Conservation (phyloP, 2,888 invertebrate genomes). For the Thecocarcelia acutangulata region DNA sequence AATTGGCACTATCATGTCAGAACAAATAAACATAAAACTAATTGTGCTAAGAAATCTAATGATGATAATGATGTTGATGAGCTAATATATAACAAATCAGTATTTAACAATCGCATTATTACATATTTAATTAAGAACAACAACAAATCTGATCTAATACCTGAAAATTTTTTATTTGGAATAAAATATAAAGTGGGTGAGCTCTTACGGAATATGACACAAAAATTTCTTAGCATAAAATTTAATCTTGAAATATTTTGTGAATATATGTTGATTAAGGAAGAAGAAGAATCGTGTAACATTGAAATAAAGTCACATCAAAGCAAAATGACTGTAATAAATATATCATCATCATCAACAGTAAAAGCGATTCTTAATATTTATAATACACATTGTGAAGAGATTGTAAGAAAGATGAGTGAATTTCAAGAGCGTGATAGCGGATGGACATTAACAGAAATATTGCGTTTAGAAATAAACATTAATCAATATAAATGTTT, state of each 20-base stretch:
- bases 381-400: constrained; percentile 1
- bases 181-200: background rate
- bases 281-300: constrained; percentile 4
- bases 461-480: constrained; percentile 61
- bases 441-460: constrained; percentile 1
- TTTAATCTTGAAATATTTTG: background rate
- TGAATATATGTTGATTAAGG: constrained; percentile 4
- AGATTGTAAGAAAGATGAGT: no score
- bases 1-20: constrained; percentile 1
- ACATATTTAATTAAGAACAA: no score
- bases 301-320: background rate
- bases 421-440: constrained; percentile 6
- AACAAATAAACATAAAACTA: constrained; percentile 13
- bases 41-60: background rate
- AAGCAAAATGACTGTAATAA: background rate
- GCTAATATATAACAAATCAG: background rate
- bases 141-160: background rate
- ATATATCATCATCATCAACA: background rate
- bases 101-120: constrained; percentile 2
- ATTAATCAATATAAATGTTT: constrained; percentile 67
- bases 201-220: background rate
- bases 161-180: background rate
- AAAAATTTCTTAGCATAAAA: background rate
- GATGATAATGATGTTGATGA: background rate
- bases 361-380: background rate